A percentile compares a stretch with the other conserved stretches of the same genome.
phyloP scores from a whole-genome alignment of 2,797 vertebrate genomes.

The Furcifer pardalis region DNA sequence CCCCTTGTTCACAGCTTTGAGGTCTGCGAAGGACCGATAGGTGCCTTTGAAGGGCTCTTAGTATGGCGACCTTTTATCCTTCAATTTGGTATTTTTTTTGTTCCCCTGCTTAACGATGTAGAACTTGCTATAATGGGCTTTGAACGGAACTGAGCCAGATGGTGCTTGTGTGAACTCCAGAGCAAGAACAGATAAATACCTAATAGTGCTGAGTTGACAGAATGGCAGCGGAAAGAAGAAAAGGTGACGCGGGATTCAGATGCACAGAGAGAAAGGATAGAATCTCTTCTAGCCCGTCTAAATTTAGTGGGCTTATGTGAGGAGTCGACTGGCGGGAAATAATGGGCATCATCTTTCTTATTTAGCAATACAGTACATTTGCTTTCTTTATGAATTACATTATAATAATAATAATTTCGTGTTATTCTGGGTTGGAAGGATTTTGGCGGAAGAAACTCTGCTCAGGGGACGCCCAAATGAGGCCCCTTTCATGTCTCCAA shows the following conservation, averaged over 20 bases:
- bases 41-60: neutral
- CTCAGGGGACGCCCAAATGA: too few relatives aligned
- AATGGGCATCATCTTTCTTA: neutral
- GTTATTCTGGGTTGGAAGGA: too few relatives aligned
- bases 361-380: neutral
- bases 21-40: neutral
- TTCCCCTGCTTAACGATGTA: neutral
- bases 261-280: neutral
- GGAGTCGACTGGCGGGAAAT: neutral
- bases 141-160: conserved; percentile 10
- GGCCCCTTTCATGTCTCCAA: too few relatives aligned
- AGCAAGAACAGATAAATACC: conserved; percentile 17
- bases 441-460: too few relatives aligned
- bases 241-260: too few relatives aligned
- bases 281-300: neutral
- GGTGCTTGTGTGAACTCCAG: conserved; percentile 15
- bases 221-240: neutral
- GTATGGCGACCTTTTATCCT: conserved; percentile 9
- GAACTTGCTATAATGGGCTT: conserved; percentile 9
- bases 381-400: neutral
- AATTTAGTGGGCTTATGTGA: too few relatives aligned
- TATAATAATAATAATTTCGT: too few relatives aligned
- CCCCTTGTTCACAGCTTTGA: too few relatives aligned
- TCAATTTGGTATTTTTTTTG: neutral
- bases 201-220: neutral